Conservation (phyloP, 92 coral and sea anemone genomes). For the Phenganax stokvisi region DNA sequence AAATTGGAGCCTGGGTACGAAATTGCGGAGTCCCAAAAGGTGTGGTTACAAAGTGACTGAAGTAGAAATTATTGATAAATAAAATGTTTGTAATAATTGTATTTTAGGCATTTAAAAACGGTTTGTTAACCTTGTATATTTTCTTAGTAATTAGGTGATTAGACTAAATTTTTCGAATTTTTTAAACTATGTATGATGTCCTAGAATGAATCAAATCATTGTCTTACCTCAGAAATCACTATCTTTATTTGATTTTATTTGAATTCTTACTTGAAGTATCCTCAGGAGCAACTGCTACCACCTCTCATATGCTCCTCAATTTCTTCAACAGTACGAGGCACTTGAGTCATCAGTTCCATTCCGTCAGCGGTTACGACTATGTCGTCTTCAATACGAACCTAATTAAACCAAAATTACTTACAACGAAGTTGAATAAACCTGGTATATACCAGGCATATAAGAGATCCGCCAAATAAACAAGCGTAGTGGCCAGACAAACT, state of each 20-base stretch:
- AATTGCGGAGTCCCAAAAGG: too few relatives aligned
- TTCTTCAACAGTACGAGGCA: constrained; percentile 92
- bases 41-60: too few relatives aligned
- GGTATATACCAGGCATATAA: too few relatives aligned
- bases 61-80: too few relatives aligned
- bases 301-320: constrained; percentile 85
- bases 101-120: too few relatives aligned
- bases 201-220: background rate
- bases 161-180: too few relatives aligned
- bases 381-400: constrained; percentile 99
- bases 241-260: background rate
- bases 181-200: too few relatives aligned
- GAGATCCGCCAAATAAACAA: background rate
- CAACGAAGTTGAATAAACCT: background rate
- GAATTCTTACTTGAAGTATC: background rate
- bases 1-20: too few relatives aligned
- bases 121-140: too few relatives aligned
- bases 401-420: background rate
- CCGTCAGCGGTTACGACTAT: constrained; percentile 89
- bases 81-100: too few relatives aligned
- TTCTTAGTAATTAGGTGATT: too few relatives aligned
- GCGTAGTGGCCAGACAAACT: background rate
- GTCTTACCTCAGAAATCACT: background rate
- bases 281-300: constrained; percentile 2
- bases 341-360: constrained; percentile 97